Evolutionary conservation across 1,140 invertebrate genomes (phyloP), one percentile per base, ranked within the genome.

Genomic region (Rhyzopertha dominica): DNA sequence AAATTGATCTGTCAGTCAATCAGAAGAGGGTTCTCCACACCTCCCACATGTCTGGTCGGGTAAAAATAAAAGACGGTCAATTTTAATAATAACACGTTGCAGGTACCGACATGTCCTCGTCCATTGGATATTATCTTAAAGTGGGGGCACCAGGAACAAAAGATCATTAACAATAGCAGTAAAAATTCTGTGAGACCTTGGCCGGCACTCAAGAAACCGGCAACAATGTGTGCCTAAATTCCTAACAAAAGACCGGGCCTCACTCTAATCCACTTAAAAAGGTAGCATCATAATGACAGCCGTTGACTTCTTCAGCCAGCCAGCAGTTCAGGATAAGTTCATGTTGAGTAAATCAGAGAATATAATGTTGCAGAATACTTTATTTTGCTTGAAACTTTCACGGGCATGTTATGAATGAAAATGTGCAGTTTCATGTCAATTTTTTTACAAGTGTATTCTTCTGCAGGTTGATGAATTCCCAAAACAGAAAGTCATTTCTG

Each of bases 261-360:
- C 48, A 43, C 44, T n/a, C 35, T 60, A 60, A 60, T 60, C 58
- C 58, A 60, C 58, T 60, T 60, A 60, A 56, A 60, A 53, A 60
- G 55, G 55, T 57, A 56, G 51, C 51, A 45, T 39, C 43, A 51
- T 54, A 54, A 50, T 54, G 52, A 51, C 52, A 54, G 40, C 34
- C 41, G 41, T 49, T 43, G 45, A 47, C 31, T 54, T 40, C 44
- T 48, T 43, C n/a, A n/a, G n/a, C n/a, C n/a, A n/a, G n/a, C n/a
- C n/a, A n/a, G n/a, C n/a, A n/a, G n/a, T n/a, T n/a, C n/a, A n/a
- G n/a, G n/a, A n/a, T n/a, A n/a, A n/a, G n/a, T n/a, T n/a, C n/a
- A n/a, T n/a, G n/a, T n/a, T n/a, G n/a, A n/a, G n/a, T n/a, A n/a
- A n/a, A n/a, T n/a, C n/a, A n/a, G n/a, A n/a, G n/a, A n/a, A n/a